Evolutionary conservation across 2,113 vertebrate species (phyloP).

Genomic region (Sylvia atricapilla): DNA sequence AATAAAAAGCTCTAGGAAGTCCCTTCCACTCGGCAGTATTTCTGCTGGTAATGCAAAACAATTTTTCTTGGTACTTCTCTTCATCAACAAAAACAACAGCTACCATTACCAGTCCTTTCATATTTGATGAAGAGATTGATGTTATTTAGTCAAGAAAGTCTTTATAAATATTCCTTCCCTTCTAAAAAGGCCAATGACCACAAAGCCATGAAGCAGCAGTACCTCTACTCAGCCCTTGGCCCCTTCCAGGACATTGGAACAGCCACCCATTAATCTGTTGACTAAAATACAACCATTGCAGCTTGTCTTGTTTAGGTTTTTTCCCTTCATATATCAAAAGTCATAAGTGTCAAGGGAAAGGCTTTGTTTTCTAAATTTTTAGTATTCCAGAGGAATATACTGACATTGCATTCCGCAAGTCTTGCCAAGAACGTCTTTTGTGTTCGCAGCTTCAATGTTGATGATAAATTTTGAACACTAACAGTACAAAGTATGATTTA

Average conservation of each 20-base stretch:
- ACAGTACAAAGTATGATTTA: conserved; percentile 31
- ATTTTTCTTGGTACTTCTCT: neutral
- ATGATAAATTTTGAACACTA: conserved; percentile 32
- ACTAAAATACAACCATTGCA: neutral
- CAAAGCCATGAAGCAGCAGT: accelerated
- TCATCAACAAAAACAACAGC: neutral
- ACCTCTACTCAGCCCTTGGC: neutral
- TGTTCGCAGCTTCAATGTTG: conserved; percentile 32
- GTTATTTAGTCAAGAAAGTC: neutral
- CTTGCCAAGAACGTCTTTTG: conserved; percentile 22
- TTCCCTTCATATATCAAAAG: neutral
- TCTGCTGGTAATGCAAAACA: neutral
- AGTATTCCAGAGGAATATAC: conserved; percentile 4
- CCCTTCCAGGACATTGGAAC: neutral
- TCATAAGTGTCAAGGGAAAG: neutral
- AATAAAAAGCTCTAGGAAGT: neutral
- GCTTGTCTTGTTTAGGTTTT: neutral
- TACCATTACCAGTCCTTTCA: neutral
- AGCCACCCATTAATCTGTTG: neutral
- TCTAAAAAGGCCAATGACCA: neutral
- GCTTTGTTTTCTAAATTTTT: neutral
- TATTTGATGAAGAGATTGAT: neutral
- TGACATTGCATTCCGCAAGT: neutral
- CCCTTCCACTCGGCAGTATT: neutral
- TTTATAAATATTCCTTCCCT: neutral